Evolutionary conservation across 2,888 invertebrate genomes (phyloP).

Genomic region (Cacoxenus indagator): DNA sequence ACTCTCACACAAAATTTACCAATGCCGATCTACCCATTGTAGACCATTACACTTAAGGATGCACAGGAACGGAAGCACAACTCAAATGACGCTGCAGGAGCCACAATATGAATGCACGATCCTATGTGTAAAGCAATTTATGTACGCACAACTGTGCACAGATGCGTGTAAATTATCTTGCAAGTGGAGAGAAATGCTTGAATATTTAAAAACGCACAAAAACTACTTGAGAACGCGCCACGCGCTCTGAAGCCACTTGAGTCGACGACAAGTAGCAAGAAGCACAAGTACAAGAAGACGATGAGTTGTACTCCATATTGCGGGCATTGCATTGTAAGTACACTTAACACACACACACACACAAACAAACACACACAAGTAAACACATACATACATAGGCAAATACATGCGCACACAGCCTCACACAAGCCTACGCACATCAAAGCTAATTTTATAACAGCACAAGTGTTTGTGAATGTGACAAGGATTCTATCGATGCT

Average conservation of each 20-base stretch:
- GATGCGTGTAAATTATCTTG: constrained; percentile 35
- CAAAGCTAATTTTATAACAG: no score
- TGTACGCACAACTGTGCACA: constrained; percentile 55
- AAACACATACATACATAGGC: no score
- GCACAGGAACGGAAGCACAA: constrained; percentile 21
- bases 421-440: no score
- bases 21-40: not conserved
- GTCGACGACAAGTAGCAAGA: constrained; percentile 54
- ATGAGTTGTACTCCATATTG: no score
- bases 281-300: no score
- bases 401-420: no score
- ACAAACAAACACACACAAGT: not conserved
- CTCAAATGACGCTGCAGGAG: constrained; percentile 4
- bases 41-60: not conserved
- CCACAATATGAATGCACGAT: constrained; percentile 4
- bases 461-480: constrained; percentile 35
- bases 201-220: not conserved
- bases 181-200: not conserved
- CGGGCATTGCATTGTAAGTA: not conserved
- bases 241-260: constrained; percentile 47
- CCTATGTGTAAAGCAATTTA: constrained; percentile 41
- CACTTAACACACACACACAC: not conserved
- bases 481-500: not conserved
- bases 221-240: not conserved
- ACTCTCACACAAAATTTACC: not conserved